Evolutionary conservation across 2,113 vertebrate species (phyloP).

Genomic region (Ginglymostoma cirratum): DNA sequence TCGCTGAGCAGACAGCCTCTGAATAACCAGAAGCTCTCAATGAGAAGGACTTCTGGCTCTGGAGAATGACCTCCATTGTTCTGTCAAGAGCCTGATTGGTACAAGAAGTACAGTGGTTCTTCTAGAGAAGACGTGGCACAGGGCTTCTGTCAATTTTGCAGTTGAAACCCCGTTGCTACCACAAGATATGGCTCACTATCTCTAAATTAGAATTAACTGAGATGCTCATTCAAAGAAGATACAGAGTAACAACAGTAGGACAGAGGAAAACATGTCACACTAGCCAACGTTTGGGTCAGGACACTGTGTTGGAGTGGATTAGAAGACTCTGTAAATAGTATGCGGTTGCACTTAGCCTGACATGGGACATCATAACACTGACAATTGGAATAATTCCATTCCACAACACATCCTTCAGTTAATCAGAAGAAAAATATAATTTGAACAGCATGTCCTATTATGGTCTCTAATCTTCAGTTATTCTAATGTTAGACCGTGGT

Average conservation of each 20-base stretch:
- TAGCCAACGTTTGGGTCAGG: neutral
- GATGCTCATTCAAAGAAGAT: neutral
- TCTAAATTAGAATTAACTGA: neutral
- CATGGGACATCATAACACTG: neutral
- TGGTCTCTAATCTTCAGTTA: neutral
- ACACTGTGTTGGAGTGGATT: neutral
- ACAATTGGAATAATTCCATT: neutral
- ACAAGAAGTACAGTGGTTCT: neutral
- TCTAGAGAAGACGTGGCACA: too few relatives aligned
- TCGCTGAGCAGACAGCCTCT: neutral
- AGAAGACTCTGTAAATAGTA: neutral
- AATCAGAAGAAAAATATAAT: neutral
- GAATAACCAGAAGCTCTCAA: neutral
- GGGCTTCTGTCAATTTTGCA: neutral
- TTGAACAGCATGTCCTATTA: neutral
- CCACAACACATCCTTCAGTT: neutral
- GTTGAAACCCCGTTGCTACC: too few relatives aligned
- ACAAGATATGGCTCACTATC: neutral
- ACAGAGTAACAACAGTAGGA: neutral
- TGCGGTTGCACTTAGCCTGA: neutral
- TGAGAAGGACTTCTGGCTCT: too few relatives aligned
- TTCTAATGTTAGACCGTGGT: neutral
- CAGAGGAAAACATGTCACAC: neutral
- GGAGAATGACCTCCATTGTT: neutral
- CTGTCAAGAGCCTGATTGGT: neutral